Conservation (phyloP, 2,113 vertebrate species). For the Corythoichthys haematopterus region DNA sequence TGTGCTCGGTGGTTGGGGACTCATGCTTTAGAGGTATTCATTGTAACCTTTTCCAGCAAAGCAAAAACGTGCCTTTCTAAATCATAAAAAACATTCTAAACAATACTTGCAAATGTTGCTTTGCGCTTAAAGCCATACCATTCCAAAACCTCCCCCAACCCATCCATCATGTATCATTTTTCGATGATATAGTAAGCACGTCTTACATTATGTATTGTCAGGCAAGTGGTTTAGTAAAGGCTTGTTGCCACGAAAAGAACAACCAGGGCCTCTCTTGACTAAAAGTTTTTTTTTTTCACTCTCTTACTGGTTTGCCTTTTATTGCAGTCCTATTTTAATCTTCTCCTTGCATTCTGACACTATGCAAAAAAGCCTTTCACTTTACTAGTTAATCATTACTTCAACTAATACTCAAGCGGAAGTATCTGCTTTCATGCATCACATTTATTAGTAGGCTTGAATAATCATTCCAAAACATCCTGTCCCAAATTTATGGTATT, state of each 20-base stretch:
- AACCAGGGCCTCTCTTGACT: constrained; percentile 24
- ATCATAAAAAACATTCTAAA: too few species aligned
- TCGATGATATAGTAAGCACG: constrained; percentile 30
- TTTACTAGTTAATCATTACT: constrained; percentile 49
- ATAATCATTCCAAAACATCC: constrained; percentile 47
- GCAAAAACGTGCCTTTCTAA: too few species aligned
- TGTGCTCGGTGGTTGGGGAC: too few species aligned
- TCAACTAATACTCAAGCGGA: constrained; percentile 64
- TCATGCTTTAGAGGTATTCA: too few species aligned
- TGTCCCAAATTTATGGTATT: constrained; percentile 24
- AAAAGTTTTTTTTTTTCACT: constrained; percentile 29
- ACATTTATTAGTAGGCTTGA: constrained; percentile 48
- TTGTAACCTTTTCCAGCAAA: too few species aligned
- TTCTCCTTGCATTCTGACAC: constrained; percentile 34
- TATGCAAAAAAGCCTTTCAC: constrained; percentile 43
- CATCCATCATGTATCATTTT: constrained; percentile 47
- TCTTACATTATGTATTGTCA: constrained; percentile 53
- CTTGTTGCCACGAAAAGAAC: constrained; percentile 44
- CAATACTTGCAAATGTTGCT: too few species aligned
- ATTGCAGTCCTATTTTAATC: constrained; percentile 55
- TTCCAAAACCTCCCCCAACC: background rate
- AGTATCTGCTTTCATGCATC: constrained; percentile 53
- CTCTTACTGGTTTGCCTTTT: constrained; percentile 42
- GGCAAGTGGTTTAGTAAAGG: constrained; percentile 34
- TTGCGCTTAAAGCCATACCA: too few species aligned